Percentiles rank a stretch among this genome's conserved stretches.
Evolutionary conservation across 1,140 invertebrate species (phyloP).

Genomic region (Phenacoccus solenopsis): DNA sequence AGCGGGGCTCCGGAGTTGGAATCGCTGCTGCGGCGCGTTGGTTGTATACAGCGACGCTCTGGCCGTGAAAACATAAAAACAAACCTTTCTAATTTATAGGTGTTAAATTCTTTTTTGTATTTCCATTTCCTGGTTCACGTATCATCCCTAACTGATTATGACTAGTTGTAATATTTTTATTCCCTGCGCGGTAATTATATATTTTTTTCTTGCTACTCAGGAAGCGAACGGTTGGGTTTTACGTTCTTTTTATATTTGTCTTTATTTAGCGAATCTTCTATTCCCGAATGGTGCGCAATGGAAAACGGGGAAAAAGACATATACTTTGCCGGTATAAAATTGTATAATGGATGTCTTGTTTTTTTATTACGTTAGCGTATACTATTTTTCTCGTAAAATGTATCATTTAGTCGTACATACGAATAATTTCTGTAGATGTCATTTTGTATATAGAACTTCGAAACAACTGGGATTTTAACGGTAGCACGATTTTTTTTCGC

Average conservation of each 20-base stretch:
- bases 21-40: neutral
- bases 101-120: conserved; percentile 12
- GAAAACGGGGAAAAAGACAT: neutral
- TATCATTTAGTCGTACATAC: conserved; percentile 16
- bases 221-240: conserved; percentile 10
- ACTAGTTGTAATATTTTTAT: conserved; percentile 17
- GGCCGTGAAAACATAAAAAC: neutral
- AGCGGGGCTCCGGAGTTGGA: neutral
- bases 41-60: too few relatives aligned
- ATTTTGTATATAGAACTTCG: neutral
- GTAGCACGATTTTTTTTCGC: neutral
- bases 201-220: conserved; percentile 8
- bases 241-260: conserved; percentile 18
- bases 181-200: conserved; percentile 11
- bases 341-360: conserved; percentile 17
- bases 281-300: conserved; percentile 8
- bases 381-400: conserved; percentile 10
- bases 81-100: conserved; percentile 15
- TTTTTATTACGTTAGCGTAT: conserved; percentile 12
- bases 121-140: conserved; percentile 13
- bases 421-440: conserved; percentile 15
- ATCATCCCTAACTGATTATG: conserved; percentile 17
- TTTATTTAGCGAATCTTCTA: conserved; percentile 16
- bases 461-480: conserved; percentile 10
- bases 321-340: conserved; percentile 8